A percentile compares a stretch with the other conserved stretches of the same genome.
phyloP scores from a whole-genome alignment of 2,113 vertebrate species.

The Aegotheles bennettii region DNA sequence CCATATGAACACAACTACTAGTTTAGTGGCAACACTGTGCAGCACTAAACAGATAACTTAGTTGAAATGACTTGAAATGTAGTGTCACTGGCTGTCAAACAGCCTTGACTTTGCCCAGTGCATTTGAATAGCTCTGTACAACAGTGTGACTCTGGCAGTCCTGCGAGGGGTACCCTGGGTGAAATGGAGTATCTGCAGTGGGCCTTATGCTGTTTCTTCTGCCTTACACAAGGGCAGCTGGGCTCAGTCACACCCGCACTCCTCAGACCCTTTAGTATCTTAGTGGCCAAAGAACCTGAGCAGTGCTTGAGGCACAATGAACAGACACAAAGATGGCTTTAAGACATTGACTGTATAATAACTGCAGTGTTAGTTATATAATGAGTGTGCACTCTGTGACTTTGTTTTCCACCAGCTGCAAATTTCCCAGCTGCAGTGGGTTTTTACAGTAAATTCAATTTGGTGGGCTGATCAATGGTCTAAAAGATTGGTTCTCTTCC shows the following conservation, averaged over 20 bases:
- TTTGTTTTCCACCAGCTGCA: not conserved
- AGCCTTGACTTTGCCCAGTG: not conserved
- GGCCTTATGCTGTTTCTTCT: not conserved
- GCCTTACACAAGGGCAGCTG: not conserved
- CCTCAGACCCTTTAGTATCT: not conserved
- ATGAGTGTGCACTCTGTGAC: not conserved
- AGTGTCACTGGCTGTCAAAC: not conserved
- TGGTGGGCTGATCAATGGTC: not conserved
- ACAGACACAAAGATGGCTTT: not conserved
- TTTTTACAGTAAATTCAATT: not conserved
- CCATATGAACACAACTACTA: not conserved
- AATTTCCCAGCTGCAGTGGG: not conserved
- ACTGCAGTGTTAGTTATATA: not conserved
- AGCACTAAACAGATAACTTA: not conserved
- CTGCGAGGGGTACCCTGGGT: not conserved
- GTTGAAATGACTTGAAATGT: not conserved
- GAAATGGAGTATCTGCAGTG: not conserved
- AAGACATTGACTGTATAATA: not conserved
- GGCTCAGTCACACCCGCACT: not conserved
- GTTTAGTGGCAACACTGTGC: not conserved
- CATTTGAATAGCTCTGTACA: not conserved
- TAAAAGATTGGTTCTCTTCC: not conserved
- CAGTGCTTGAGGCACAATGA: not conserved
- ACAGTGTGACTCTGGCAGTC: not conserved
- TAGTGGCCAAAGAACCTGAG: not conserved